These are phyloP conservation scores for Montipora foliosa DNA, from an alignment of 64 coral and sea anemone species.

Conservation along the genomic window DNA sequence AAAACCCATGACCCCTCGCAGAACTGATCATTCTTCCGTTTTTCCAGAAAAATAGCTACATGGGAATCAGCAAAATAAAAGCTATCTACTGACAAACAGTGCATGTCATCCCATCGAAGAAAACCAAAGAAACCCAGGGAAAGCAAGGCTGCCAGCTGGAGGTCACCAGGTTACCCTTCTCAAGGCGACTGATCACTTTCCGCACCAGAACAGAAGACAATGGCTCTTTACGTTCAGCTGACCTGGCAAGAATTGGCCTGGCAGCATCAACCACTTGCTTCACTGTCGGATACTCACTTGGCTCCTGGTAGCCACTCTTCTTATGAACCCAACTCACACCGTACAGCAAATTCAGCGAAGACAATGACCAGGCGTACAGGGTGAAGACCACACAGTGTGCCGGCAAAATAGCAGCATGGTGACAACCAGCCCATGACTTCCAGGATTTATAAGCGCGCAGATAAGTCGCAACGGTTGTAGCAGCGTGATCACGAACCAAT, in stretches of 20 bases:
- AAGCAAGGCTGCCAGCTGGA: slow-evolving; percentile 39
- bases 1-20: slow-evolving; percentile 59
- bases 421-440: slow-evolving; percentile 32
- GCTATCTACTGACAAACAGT: too few relatives aligned
- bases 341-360: slow-evolving; percentile 46
- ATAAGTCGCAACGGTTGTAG: slow-evolving; percentile 16
- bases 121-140: slow-evolving; percentile 5
- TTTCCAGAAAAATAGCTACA: slow-evolving; percentile 53
- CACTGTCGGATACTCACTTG: neutral
- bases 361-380: slow-evolving; percentile 44
- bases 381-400: slow-evolving; percentile 35
- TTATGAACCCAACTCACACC: slow-evolving; percentile 49
- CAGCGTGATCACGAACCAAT: slow-evolving; percentile 26
- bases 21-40: slow-evolving; percentile 72
- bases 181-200: slow-evolving; percentile 20
- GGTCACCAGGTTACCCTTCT: slow-evolving; percentile 33
- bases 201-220: neutral
- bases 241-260: slow-evolving; percentile 50
- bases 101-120: slow-evolving; percentile 1
- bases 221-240: slow-evolving; percentile 42
- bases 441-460: slow-evolving; percentile 11
- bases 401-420: slow-evolving; percentile 8
- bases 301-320: slow-evolving; percentile 4
- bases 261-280: slow-evolving; percentile 45
- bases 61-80: too few relatives aligned